Percentiles rank a stretch among this genome's conserved stretches.
Conservation (phyloP, 2,797 vertebrate species). For the Brachymystax lenok region DNA sequence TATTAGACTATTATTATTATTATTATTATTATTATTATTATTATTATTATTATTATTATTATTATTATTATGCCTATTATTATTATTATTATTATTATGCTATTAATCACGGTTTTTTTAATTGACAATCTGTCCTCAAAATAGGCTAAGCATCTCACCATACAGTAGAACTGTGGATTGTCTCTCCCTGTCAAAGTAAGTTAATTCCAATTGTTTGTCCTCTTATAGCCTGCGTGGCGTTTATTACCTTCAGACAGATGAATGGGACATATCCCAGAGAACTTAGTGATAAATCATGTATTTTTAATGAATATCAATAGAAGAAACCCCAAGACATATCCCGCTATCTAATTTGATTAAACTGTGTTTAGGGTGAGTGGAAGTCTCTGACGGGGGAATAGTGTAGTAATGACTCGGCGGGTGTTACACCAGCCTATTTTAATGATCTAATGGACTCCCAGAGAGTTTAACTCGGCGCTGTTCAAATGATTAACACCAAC, state of each 20-base stretch:
- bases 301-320: slow-evolving; percentile 95
- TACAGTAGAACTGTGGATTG: background rate
- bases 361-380: slow-evolving; percentile 89
- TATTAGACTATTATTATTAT: background rate
- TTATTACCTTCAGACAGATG: slow-evolving; percentile 82
- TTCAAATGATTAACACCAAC: slow-evolving; percentile 91
- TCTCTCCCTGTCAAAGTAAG: slow-evolving; percentile 22
- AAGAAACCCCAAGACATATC: slow-evolving; percentile 86
- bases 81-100: background rate
- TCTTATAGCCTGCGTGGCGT: slow-evolving; percentile 66
- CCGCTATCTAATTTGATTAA: slow-evolving; percentile 93
- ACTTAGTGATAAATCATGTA: slow-evolving; percentile 91
- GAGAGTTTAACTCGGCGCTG: slow-evolving; percentile 80
- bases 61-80: background rate
- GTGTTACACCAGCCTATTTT: slow-evolving; percentile 87
- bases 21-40: background rate
- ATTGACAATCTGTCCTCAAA: too few relatives aligned
- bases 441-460: slow-evolving; percentile 93
- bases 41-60: background rate
- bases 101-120: too few relatives aligned
- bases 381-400: slow-evolving; percentile 85
- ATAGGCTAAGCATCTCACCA: too few relatives aligned
- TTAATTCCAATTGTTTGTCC: slow-evolving; percentile 52
- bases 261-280: slow-evolving; percentile 82
- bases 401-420: slow-evolving; percentile 88